Conservation (phyloP, 2,113 vertebrate genomes). For the Pleuronectes platessa region DNA sequence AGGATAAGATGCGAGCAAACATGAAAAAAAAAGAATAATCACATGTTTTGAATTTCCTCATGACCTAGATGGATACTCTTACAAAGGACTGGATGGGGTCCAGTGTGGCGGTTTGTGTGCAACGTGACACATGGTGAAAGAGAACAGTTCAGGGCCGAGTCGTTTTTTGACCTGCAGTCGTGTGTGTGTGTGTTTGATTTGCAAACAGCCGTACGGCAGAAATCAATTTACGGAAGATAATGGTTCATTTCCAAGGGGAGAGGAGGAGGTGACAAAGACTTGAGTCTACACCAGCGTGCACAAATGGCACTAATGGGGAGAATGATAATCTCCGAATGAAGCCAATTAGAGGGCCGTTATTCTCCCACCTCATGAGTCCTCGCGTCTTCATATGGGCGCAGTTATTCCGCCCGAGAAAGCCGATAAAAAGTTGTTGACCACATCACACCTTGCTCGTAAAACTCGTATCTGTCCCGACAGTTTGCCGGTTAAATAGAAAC, state of each 20-base stretch:
- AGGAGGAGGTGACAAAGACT: slow-evolving; percentile 65
- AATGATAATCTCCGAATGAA: slow-evolving; percentile 77
- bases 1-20: slow-evolving; percentile 73
- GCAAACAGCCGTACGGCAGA: slow-evolving; percentile 35
- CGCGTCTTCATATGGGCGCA: slow-evolving; percentile 41
- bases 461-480: slow-evolving; percentile 50
- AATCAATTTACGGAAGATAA: slow-evolving; percentile 79
- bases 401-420: slow-evolving; percentile 26
- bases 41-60: slow-evolving; percentile 66
- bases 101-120: background rate
- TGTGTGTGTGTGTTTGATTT: slow-evolving; percentile 20
- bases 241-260: slow-evolving; percentile 74
- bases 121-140: slow-evolving; percentile 8
- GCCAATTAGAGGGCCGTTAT: slow-evolving; percentile 76
- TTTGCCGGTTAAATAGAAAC: slow-evolving; percentile 50
- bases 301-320: slow-evolving; percentile 78
- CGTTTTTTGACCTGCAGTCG: slow-evolving; percentile 22
- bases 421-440: slow-evolving; percentile 55
- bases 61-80: slow-evolving; percentile 27
- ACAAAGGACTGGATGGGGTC: slow-evolving; percentile 31
- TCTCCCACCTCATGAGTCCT: slow-evolving; percentile 62
- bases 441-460: slow-evolving; percentile 43
- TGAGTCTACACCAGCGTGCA: slow-evolving; percentile 63
- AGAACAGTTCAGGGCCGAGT: slow-evolving; percentile 8
- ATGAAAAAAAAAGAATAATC: slow-evolving; percentile 50